Evolutionary conservation across 2,113 vertebrate species (phyloP), one percentile per base, ranked within the genome.

Genomic region (Aldabrachelys gigantea): DNA sequence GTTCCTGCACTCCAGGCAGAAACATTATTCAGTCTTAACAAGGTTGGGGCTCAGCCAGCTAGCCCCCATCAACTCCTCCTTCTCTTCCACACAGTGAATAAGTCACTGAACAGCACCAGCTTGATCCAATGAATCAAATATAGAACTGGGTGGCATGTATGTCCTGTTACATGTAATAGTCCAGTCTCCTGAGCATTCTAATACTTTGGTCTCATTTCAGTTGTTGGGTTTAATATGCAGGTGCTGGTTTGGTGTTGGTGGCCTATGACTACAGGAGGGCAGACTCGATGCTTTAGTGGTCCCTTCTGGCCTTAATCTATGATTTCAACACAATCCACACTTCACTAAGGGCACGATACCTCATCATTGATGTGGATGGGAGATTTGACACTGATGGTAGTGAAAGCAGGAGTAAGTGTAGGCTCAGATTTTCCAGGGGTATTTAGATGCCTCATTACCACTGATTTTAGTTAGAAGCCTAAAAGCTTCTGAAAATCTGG

Each of bases 31-130:
- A 80, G 31, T 41, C 2, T 96, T 90, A 69, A 75, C 52, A 89
- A 75, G 82, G 62, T 50, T 41, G 82, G 1, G 1, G 53, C 65
- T 88, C 80, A 56, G 89, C 82, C 62, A 94, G 24, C 31, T 49
- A 44, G 78, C 84, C 93, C 69, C 89, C 84, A 82, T 82, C 50
- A 72, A 87, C 80, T 78, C 69, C 75, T 92, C n/a, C 78, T 29
- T 24, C 82, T 94, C 57, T 90, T 84, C 53, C 92, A 53, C 93
- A 94, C 31, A 90, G 80, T 91, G 91, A 96, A 86, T 90, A 82
- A 95, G 93, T 96, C 93, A 65, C 91, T 95, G 94, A 90, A 76
- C 89, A 91, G 81, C 88, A 75, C 53, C 78, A 75, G 16, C 57
- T 83, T 13, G 31, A 79, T 53, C 47, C 41, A 65, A 38, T 38